Conservation (phyloP, 2,797 vertebrate species). For the Tadarida brasiliensis region DNA sequence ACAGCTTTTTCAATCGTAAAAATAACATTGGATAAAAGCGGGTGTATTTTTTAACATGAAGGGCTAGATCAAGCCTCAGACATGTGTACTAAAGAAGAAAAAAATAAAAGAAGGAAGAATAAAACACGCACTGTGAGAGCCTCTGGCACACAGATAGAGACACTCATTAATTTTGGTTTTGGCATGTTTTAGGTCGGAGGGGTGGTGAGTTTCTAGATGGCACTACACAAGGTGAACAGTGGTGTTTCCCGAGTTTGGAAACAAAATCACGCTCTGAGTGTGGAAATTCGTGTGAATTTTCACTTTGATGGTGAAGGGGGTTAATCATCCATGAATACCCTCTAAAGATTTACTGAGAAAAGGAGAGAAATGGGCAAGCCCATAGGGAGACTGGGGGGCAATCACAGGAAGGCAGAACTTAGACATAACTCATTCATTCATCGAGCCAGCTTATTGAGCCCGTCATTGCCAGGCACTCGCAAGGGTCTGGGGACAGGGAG, state of each 20-base stretch:
- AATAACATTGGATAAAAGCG: conserved; percentile 62
- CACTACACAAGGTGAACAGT: not conserved
- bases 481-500: not conserved
- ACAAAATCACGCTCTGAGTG: not conserved
- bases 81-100: conserved; percentile 56
- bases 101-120: conserved; percentile 18
- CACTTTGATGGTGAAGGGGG: not conserved
- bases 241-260: not conserved
- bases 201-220: not conserved
- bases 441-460: not conserved
- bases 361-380: not conserved
- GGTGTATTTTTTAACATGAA: conserved; percentile 66
- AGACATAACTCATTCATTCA: not conserved
- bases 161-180: conserved; percentile 31
- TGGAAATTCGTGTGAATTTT: not conserved
- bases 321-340: not conserved
- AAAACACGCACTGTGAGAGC: not conserved
- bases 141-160: not conserved
- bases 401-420: not conserved
- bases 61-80: conserved; percentile 63
- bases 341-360: not conserved
- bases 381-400: fast-evolving
- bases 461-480: not conserved
- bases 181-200: not conserved
- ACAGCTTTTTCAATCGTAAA: conserved; percentile 18